phyloP scores from a whole-genome alignment of 2,888 invertebrate genomes.

The Lepidochitona cinerea region DNA sequence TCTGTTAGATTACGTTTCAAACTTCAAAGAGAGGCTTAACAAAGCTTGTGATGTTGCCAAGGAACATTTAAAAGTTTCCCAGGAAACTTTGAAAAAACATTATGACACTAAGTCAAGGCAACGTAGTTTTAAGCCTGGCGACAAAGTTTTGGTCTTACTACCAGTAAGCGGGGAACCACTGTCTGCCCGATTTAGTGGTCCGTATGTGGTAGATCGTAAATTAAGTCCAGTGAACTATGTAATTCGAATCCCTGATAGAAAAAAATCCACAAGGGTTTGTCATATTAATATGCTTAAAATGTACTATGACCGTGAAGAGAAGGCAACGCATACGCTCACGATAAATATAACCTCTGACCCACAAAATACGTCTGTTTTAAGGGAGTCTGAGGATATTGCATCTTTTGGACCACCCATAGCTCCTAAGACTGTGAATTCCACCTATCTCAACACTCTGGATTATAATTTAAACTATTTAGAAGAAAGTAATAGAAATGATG shows the following conservation, averaged over 20 bases:
- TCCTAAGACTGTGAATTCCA: too few species aligned
- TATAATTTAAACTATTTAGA: too few species aligned
- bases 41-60: slow-evolving; percentile 21
- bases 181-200: slow-evolving; percentile 13
- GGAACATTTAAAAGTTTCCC: not conserved
- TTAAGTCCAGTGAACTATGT: slow-evolving; percentile 10
- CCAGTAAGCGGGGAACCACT: not conserved
- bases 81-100: not conserved
- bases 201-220: not conserved
- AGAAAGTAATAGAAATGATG: too few species aligned
- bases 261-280: slow-evolving; percentile 23
- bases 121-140: not conserved
- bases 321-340: too few species aligned
- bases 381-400: too few species aligned
- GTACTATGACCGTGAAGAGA: slow-evolving; percentile 22
- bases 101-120: not conserved
- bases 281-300: slow-evolving; percentile 34
- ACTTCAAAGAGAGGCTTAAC: slow-evolving; percentile 4
- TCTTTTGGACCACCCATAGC: too few species aligned
- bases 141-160: not conserved
- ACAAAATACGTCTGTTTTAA: too few species aligned
- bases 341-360: too few species aligned
- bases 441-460: too few species aligned
- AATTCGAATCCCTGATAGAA: slow-evolving; percentile 23
- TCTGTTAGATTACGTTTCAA: not conserved